Conservation (phyloP, 2,888 invertebrate genomes). For the Melieria picta region DNA sequence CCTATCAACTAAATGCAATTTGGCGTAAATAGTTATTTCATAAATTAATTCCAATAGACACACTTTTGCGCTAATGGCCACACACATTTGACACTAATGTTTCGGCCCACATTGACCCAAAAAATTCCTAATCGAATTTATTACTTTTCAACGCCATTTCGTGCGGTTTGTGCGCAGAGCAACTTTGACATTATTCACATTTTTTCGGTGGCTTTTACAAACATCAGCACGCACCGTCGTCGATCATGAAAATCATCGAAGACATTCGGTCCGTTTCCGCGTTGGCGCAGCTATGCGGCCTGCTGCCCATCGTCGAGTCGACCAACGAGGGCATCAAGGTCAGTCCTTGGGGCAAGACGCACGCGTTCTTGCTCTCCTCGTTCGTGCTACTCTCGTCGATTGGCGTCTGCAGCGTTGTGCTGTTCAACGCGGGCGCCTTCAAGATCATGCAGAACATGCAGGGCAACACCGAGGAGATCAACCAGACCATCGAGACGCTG, state of each 20-base stretch:
- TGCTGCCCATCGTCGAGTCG: conserved; percentile 49
- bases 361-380: conserved; percentile 43
- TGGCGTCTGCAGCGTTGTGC: conserved; percentile 44
- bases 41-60: too few relatives aligned
- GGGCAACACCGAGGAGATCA: conserved; percentile 55
- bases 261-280: conserved; percentile 46
- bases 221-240: too few relatives aligned
- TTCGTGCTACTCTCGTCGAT: conserved; percentile 39
- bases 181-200: too few relatives aligned
- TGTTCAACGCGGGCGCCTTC: conserved; percentile 46
- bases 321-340: conserved; percentile 41
- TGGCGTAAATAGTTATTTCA: too few relatives aligned
- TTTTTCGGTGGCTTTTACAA: too few relatives aligned
- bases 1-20: too few relatives aligned
- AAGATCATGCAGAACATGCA: conserved; percentile 46
- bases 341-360: conserved; percentile 42
- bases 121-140: too few relatives aligned
- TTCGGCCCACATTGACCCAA: too few relatives aligned
- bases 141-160: too few relatives aligned
- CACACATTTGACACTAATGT: too few relatives aligned
- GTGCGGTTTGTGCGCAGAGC: too few relatives aligned
- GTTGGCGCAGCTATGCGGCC: conserved; percentile 44
- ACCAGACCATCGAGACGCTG: conserved; percentile 55
- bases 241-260: conserved; percentile 48
- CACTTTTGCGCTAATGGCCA: too few relatives aligned